Conservation (phyloP, 2,797 vertebrate genomes). For the Nothura maculosa region DNA sequence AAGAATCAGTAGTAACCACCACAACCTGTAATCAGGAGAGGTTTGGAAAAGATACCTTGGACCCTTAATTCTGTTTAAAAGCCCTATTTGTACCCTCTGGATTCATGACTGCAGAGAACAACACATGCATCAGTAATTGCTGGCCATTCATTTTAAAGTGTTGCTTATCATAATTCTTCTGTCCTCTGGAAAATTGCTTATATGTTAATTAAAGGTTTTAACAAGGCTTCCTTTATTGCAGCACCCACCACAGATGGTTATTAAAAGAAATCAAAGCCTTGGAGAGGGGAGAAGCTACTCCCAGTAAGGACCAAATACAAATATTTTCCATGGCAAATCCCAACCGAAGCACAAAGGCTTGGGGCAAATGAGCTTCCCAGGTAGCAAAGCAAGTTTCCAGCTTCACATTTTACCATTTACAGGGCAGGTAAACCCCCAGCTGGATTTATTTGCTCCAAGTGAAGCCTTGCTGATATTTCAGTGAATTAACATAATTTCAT, state of each 20-base stretch:
- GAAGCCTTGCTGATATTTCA: neutral
- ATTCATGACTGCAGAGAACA: neutral
- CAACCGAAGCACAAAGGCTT: rapidly evolving
- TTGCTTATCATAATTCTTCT: neutral
- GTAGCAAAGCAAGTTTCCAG: neutral
- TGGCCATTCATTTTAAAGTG: slow-evolving; percentile 12
- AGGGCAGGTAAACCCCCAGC: rapidly evolving
- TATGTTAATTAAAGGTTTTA: neutral
- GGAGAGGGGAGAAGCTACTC: neutral
- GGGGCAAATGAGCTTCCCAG: neutral
- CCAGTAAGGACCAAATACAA: neutral
- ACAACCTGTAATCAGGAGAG: neutral
- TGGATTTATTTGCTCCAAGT: rapidly evolving
- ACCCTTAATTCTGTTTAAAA: neutral
- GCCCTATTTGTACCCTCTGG: neutral
- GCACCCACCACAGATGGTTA: neutral
- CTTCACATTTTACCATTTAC: rapidly evolving
- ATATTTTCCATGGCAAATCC: neutral
- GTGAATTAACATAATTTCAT: neutral
- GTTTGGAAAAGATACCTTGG: slow-evolving; percentile 2
- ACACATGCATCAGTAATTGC: slow-evolving; percentile 13
- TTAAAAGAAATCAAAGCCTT: neutral
- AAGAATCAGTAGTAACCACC: neutral
- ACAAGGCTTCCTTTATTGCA: neutral
- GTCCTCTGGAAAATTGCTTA: neutral